Evolutionary conservation across 2,797 vertebrate genomes (phyloP).

Genomic region (Heteromormyrus szaboi): DNA sequence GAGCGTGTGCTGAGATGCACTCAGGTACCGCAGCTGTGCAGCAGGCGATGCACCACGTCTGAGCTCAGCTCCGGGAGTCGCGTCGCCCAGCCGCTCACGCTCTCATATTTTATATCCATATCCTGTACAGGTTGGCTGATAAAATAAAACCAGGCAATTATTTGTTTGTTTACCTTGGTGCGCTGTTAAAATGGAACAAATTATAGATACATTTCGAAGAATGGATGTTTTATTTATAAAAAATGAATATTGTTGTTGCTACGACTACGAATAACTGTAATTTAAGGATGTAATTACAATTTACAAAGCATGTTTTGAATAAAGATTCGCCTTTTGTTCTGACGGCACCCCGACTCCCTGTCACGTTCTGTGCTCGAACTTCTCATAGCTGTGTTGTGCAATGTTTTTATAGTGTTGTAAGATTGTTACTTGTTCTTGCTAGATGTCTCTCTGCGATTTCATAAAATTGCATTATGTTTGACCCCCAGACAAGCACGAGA

Average conservation of each 20-base stretch:
- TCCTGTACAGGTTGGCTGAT: neutral
- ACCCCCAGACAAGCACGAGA: constrained; percentile 83
- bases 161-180: neutral
- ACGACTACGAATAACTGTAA: neutral
- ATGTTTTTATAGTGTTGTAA: neutral
- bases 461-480: neutral
- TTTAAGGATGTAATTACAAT: neutral
- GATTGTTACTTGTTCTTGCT: neutral
- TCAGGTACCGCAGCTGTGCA: neutral
- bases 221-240: neutral
- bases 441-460: neutral
- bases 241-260: neutral
- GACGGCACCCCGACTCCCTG: neutral
- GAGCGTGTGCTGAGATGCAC: neutral
- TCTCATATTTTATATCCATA: neutral
- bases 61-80: neutral
- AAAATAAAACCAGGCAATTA: neutral
- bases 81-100: neutral
- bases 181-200: neutral
- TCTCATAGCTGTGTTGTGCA: neutral
- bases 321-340: neutral
- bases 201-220: neutral
- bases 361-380: neutral
- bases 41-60: too few species aligned
- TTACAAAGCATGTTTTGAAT: neutral